Base-by-base conservation (phyloP, 2,888 invertebrate genomes). In the Strigamia maritima region DNA sequence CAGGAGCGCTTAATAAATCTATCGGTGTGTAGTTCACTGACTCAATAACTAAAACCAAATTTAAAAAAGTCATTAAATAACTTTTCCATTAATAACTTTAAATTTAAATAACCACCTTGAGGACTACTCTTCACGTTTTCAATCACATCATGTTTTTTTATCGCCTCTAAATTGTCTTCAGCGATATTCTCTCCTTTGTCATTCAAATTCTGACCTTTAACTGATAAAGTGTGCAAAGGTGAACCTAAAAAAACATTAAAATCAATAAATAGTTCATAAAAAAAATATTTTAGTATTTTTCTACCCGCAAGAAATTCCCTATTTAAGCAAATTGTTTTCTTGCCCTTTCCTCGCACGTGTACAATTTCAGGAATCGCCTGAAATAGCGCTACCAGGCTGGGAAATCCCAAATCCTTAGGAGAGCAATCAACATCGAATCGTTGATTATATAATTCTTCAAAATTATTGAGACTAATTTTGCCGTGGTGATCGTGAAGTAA, bases 321-420 rank as follows among this genome's bases (percentile, higher is more conserved):
- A 24, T 80, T 81, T 28, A 84, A 81, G 14, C 81, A 80, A 14
- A 84, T 79, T 2, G 79, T 78, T 79, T 87, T 88, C 1, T 26
- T 65, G 81, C 19, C 86, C 86, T 74, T 85, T 88, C 84, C 88
- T 88, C 85, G 84, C 14, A 88, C 82, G n/a, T 85, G 83, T 4
- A 89, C 87, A 1, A 89, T 88, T 81, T 89, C 89, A 10, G 89
- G 87, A 19, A 90, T 84, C 8, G 89, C 87, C 82, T 88, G 87
- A 8, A 90, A 85, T 75, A 90, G 84, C 2, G 88, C 86, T n/a
- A 84, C 83, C 1, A 89, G 80, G 12, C 87, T 88, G 3, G 88
- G 85, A 82, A 86, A 89, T 0, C 90, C 90, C 83, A 88, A 89
- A 26, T 88, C 85, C 0, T 88, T 87, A 10, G 89, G 87, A 79